Evolutionary conservation across 2,113 vertebrate species (phyloP).

Genomic region (Ailurus styani): DNA sequence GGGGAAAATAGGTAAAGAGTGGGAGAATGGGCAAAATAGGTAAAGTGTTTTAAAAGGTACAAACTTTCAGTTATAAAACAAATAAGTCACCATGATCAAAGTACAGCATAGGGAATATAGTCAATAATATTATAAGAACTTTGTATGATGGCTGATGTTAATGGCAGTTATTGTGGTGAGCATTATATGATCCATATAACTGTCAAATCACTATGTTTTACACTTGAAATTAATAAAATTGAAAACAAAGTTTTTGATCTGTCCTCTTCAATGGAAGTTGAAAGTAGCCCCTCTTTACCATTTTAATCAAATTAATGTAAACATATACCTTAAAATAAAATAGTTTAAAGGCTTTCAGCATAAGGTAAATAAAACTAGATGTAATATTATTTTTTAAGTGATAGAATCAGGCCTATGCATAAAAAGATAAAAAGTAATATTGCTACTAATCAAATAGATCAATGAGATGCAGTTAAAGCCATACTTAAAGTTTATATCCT

Average conservation of each 20-base stretch:
- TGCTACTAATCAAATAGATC: neutral
- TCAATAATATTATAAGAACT: neutral
- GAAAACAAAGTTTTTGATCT: neutral
- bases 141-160: neutral
- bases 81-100: neutral
- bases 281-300: neutral
- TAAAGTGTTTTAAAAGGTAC: neutral
- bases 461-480: neutral
- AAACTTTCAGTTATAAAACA: neutral
- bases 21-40: neutral
- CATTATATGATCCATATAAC: neutral
- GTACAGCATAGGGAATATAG: neutral
- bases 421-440: neutral
- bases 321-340: neutral
- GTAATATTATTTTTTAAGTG: neutral
- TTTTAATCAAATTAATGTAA: neutral
- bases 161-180: neutral
- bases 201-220: neutral
- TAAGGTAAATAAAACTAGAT: neutral
- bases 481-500: neutral
- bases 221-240: neutral
- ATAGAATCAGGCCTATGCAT: neutral
- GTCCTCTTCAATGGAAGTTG: neutral
- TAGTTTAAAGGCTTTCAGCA: neutral
- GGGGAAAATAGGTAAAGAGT: neutral